These are phyloP conservation scores for Ceratosolen fusciceps DNA, from an alignment of 1,140 invertebrate species.

Conservation along the genomic window DNA sequence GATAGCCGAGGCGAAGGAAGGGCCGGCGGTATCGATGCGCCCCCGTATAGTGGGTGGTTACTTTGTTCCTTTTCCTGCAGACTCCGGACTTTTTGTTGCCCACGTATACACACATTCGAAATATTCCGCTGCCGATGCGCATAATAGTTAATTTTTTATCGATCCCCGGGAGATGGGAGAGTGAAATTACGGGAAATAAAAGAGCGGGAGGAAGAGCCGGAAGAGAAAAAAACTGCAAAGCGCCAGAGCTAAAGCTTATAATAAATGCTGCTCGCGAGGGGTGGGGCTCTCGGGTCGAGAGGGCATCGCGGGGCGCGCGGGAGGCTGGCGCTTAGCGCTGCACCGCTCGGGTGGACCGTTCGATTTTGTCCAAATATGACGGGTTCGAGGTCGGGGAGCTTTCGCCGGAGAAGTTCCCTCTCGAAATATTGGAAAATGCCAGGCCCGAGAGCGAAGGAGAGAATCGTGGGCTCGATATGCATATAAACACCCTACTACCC, in stretches of 20 bases:
- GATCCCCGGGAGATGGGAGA: constrained; percentile 23
- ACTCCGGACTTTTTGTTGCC: constrained; percentile 18
- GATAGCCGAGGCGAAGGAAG: not conserved
- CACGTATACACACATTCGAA: constrained; percentile 25
- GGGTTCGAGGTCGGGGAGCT: constrained; percentile 51
- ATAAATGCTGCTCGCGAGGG: constrained; percentile 59
- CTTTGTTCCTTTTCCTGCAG: constrained; percentile 30
- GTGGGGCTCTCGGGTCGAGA: not conserved
- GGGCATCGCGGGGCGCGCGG: not conserved
- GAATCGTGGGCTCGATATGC: constrained; percentile 57
- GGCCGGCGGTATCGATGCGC: constrained; percentile 9
- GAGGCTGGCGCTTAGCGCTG: constrained; percentile 31
- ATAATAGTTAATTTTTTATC: constrained; percentile 51
- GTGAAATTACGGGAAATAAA: constrained; percentile 41
- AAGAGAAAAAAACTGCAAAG: constrained; percentile 43
- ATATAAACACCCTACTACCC: constrained; percentile 66
- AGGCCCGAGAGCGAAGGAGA: constrained; percentile 48
- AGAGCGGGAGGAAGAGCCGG: constrained; percentile 28
- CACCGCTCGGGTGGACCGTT: constrained; percentile 53
- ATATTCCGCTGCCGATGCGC: constrained; percentile 39
- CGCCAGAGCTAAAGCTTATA: constrained; percentile 61
- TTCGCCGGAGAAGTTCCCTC: constrained; percentile 56
- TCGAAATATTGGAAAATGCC: constrained; percentile 66
- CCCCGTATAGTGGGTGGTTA: not conserved
- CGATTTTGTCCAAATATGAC: constrained; percentile 67